These are phyloP conservation scores for Beaufortia kweichowensis DNA, from an alignment of 2,113 vertebrate genomes.

Conservation along the genomic window DNA sequence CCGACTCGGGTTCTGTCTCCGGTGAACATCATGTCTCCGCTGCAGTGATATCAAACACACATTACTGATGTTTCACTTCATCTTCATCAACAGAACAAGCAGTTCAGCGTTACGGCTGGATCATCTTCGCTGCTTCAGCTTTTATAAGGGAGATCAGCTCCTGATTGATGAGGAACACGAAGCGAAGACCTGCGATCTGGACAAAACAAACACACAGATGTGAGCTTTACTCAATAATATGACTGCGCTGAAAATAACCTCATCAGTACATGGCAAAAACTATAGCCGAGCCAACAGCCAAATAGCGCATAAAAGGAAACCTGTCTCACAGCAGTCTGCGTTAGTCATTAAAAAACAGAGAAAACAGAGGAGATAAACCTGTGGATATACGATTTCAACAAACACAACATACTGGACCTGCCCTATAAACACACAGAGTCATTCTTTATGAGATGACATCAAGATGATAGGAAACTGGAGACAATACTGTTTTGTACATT, in stretches of 20 bases:
- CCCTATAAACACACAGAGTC: too few relatives aligned
- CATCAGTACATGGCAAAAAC: background rate
- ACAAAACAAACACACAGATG: slow-evolving; percentile 27
- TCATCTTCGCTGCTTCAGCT: slow-evolving; percentile 92
- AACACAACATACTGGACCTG: background rate
- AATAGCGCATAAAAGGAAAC: too few relatives aligned
- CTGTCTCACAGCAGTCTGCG: too few relatives aligned
- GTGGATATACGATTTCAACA: background rate
- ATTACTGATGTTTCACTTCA: background rate
- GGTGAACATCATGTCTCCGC: background rate
- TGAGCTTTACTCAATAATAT: too few relatives aligned
- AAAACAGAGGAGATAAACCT: too few relatives aligned
- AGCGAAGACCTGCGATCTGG: slow-evolving; percentile 92
- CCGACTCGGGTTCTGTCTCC: too few relatives aligned
- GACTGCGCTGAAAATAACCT: too few relatives aligned
- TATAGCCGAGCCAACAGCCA: background rate
- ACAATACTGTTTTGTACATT: too few relatives aligned
- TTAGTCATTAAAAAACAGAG: too few relatives aligned
- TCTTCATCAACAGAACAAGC: background rate
- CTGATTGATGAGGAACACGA: slow-evolving; percentile 96
- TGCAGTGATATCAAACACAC: too few relatives aligned
- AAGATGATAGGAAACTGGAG: too few relatives aligned
- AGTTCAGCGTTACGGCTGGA: slow-evolving; percentile 78
- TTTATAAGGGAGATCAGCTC: slow-evolving; percentile 94
- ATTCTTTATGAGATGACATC: too few relatives aligned